These are phyloP conservation scores for Hestina assimilis DNA, from an alignment of 1,140 invertebrate genomes.

Conservation along the genomic window DNA sequence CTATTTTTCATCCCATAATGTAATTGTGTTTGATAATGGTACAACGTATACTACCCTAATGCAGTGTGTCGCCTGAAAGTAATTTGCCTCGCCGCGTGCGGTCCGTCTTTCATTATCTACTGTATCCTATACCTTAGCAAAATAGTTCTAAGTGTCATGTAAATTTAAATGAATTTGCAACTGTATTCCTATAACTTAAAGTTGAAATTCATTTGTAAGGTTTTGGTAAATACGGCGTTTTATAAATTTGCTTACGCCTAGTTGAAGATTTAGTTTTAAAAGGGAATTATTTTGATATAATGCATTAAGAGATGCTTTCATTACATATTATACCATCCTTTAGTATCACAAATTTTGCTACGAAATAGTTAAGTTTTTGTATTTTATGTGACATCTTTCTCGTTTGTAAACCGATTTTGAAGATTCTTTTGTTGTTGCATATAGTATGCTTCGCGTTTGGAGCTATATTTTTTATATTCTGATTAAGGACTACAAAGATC, in stretches of 20 bases:
- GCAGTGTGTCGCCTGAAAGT: conserved; percentile 67
- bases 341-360: conserved; percentile 22
- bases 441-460: too few species aligned
- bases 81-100: conserved; percentile 65
- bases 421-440: neutral
- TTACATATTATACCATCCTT: conserved; percentile 23
- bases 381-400: neutral
- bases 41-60: conserved; percentile 43
- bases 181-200: conserved; percentile 3
- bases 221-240: neutral
- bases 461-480: too few species aligned
- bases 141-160: neutral
- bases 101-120: conserved; percentile 61
- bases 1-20: conserved; percentile 22
- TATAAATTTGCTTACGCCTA: neutral
- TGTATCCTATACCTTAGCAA: conserved; percentile 18
- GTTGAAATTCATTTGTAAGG: neutral
- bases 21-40: conserved; percentile 30
- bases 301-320: conserved; percentile 30
- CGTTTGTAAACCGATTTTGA: neutral
- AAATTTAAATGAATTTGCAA: conserved; percentile 3
- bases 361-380: conserved; percentile 14
- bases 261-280: conserved; percentile 46
- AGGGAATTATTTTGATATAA: conserved; percentile 52
- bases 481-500: too few species aligned